Evolutionary conservation across 35 echinoderm and acorn worm genomes (phyloP), one percentile per base, ranked within the genome.

Genomic region (Heliocidaris tuberculata): DNA sequence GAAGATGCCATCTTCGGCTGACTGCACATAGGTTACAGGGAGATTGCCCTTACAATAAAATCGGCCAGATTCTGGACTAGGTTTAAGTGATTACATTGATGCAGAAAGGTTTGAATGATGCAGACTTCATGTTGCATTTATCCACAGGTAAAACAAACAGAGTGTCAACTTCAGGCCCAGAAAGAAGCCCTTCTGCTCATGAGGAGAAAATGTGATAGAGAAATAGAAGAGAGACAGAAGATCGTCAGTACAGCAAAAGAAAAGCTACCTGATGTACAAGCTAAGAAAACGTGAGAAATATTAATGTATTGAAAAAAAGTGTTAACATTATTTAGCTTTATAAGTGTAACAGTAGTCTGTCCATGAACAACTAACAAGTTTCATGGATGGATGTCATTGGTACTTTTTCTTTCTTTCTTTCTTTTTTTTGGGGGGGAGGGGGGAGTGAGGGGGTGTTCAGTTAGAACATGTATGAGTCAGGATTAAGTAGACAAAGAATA

Each of bases 241-340:
- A 93, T 49, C 21, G 56, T 93, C 8, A 13, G 24, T 31, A 29
- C 50, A 30, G 50, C 29, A 15, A 93, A n/a, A 59, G 49, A 93
- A 10, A 93, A 59, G 3, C 47, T 56, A 31, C 91, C 91, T 52
- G 50, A 24, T 93, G 13, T 59, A 50, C 29, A 32, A 48, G 47
- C 31, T 4, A 93, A 93, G 91, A 93, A 93, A 93, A 50, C 13
- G 91, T 93, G 30, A 93, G 91, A 48, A n/a, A n/a, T 42, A 48
- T 91, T 32, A 2, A 86, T 13, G 85, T 86, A 32, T 86, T 86
- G 0, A 91, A 0, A 42, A 47, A 42, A 42, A 42, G 35, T 42
- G 89, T 91, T 21, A 91, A 32, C 21, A 86, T 17, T 9, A 30
- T 2, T 19, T 19, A 30, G 85, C 10, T 29, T 8, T 86, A 0